A percentile compares a stretch with the other conserved stretches of the same genome.
phyloP scores from a whole-genome alignment of 1,140 invertebrate species.

The Drosophila rufa region DNA sequence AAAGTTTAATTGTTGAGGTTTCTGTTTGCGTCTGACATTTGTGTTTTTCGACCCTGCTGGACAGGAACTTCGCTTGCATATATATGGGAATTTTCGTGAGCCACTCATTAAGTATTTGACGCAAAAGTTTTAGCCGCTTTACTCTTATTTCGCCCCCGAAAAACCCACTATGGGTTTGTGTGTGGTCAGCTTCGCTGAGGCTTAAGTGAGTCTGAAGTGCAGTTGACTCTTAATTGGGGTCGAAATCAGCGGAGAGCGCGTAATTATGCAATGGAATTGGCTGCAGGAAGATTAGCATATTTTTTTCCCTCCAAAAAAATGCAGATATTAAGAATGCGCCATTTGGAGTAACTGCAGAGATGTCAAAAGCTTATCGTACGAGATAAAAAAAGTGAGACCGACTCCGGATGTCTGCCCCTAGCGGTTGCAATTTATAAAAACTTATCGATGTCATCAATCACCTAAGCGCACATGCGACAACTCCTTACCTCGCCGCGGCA shows the following conservation, averaged over 20 bases:
- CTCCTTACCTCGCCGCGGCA: slow-evolving; percentile 21
- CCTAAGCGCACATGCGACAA: slow-evolving; percentile 27
- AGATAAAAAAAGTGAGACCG: neutral
- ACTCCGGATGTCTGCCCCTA: slow-evolving; percentile 27
- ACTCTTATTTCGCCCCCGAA: slow-evolving; percentile 15
- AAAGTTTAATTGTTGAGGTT: slow-evolving; percentile 78
- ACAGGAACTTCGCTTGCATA: slow-evolving; percentile 36
- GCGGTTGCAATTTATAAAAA: slow-evolving; percentile 74
- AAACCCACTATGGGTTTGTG: neutral
- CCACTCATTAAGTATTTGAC: slow-evolving; percentile 48
- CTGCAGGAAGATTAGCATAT: slow-evolving; percentile 25
- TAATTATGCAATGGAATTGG: slow-evolving; percentile 56
- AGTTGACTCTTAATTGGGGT: slow-evolving; percentile 56
- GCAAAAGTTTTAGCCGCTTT: slow-evolving; percentile 36
- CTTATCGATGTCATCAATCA: slow-evolving; percentile 84
- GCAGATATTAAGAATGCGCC: slow-evolving; percentile 46
- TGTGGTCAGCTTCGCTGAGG: slow-evolving; percentile 15
- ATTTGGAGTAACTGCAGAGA: slow-evolving; percentile 44
- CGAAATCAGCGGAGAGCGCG: slow-evolving; percentile 25
- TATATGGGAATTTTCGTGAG: slow-evolving; percentile 51
- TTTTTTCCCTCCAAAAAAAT: slow-evolving; percentile 6
- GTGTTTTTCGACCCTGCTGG: slow-evolving; percentile 33
- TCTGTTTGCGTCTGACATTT: slow-evolving; percentile 66
- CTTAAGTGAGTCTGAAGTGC: slow-evolving; percentile 64
- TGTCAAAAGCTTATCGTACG: slow-evolving; percentile 38